A percentile compares a stretch with the other conserved stretches of the same genome.
These are phyloP conservation scores for Sapajus apella DNA, from an alignment of 2,113 vertebrate species.

Conservation along the genomic window DNA sequence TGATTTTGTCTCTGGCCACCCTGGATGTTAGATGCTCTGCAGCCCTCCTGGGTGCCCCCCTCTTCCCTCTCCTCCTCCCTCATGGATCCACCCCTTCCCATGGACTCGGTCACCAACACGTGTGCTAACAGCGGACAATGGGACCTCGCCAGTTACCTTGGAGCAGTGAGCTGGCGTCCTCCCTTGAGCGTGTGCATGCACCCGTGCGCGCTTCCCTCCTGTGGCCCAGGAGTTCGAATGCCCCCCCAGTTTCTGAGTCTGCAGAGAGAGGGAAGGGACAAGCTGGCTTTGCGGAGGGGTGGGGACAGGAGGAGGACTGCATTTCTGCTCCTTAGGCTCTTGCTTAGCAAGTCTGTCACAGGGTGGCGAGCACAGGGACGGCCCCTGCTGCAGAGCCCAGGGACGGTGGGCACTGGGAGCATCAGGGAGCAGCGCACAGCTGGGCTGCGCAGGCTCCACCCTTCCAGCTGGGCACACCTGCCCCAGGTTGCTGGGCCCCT, in stretches of 20 bases:
- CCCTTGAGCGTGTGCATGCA: rapidly evolving
- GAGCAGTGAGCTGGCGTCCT: rapidly evolving
- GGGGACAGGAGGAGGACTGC: rapidly evolving
- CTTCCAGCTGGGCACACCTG: not conserved
- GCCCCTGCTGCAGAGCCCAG: not conserved
- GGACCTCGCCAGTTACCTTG: not conserved
- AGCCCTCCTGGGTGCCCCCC: not conserved
- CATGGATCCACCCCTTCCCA: rapidly evolving
- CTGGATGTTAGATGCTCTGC: not conserved
- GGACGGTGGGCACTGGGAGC: not conserved
- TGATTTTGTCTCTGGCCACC: not conserved
- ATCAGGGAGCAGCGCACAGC: not conserved
- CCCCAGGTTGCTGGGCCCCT: not conserved
- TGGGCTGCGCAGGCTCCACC: not conserved
- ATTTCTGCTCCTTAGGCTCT: not conserved
- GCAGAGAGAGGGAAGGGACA: not conserved
- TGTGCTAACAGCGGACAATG: rapidly evolving
- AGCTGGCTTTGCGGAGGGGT: not conserved
- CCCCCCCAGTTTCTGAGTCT: not conserved
- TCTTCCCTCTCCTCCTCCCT: rapidly evolving
- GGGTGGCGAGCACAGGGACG: rapidly evolving
- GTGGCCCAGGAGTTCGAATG: rapidly evolving
- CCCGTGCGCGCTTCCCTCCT: rapidly evolving
- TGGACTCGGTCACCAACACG: rapidly evolving
- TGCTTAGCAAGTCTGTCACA: not conserved